Percentiles rank a stretch among this genome's conserved stretches.
These are phyloP conservation scores for Ophion ellenae DNA, from an alignment of 2,888 invertebrate genomes.

Conservation along the genomic window DNA sequence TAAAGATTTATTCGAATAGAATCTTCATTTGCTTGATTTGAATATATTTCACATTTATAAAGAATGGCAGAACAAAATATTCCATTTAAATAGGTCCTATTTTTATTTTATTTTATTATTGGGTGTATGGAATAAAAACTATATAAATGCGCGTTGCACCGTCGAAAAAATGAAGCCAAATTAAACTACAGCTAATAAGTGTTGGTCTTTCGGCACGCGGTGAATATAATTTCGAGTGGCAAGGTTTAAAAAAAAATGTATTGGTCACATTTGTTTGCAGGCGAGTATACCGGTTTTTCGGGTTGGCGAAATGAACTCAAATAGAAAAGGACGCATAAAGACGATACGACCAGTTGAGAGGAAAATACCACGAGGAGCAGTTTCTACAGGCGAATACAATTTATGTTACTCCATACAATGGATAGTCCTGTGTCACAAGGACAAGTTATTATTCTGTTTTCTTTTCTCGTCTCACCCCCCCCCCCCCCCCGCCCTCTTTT, in stretches of 20 bases:
- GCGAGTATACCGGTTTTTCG: background rate
- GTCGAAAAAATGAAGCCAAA: no score
- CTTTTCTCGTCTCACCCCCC: background rate
- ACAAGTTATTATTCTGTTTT: background rate
- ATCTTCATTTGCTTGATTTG: no score
- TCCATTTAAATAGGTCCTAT: no score
- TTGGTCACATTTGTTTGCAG: background rate
- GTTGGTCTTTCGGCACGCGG: background rate
- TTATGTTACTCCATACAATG: slow-evolving; percentile 1
- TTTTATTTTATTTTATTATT: no score
- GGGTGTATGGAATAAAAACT: no score
- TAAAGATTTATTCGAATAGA: no score
- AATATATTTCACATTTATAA: no score
- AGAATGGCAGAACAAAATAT: no score
- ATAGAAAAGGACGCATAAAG: background rate
- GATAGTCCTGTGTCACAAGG: slow-evolving; percentile 21
- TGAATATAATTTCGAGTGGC: background rate
- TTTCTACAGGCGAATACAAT: background rate
- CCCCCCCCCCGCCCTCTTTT: no score
- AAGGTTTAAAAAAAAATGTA: background rate
- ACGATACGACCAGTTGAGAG: background rate
- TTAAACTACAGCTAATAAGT: no score
- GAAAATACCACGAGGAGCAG: background rate
- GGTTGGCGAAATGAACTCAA: background rate
- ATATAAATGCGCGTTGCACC: no score